Conservation (phyloP, 2,888 invertebrate genomes). For the Agrotis segetum region DNA sequence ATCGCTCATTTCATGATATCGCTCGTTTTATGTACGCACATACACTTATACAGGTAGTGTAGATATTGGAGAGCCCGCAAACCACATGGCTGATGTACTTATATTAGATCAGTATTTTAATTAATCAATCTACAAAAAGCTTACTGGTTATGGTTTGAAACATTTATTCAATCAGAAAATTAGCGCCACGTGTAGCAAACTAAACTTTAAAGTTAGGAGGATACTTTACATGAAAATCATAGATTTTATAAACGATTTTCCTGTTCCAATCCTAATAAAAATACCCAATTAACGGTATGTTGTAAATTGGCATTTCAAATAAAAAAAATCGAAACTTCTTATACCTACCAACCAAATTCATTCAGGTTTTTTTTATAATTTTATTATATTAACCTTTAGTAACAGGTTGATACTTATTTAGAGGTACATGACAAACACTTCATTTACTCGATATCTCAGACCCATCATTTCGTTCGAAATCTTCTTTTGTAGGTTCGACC, state of each 20-base stretch:
- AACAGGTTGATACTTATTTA: background rate
- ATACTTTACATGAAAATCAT: background rate
- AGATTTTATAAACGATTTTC: background rate
- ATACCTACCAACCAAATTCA: constrained; percentile 7
- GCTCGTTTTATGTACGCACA: background rate
- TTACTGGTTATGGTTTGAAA: constrained; percentile 1
- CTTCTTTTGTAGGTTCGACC: no score
- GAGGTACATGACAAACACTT: background rate
- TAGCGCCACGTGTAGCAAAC: background rate
- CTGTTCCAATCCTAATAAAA: constrained; percentile 1
- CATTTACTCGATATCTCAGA: background rate
- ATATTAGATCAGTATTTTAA: constrained; percentile 13
- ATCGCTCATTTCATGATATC: constrained; percentile 6
- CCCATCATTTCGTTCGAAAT: no score
- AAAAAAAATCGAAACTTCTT: background rate
- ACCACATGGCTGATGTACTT: background rate
- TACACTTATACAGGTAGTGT: background rate
- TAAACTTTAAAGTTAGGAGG: background rate
- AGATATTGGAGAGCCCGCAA: background rate
- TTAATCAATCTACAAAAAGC: constrained; percentile 11
- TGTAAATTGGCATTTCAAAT: background rate
- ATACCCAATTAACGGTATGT: background rate
- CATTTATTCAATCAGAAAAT: no score
- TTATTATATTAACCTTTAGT: constrained; percentile 5
- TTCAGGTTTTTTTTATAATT: constrained; percentile 6